phyloP scores from a whole-genome alignment of 2,888 invertebrate genomes.

The Minunthozetes semirufus region DNA sequence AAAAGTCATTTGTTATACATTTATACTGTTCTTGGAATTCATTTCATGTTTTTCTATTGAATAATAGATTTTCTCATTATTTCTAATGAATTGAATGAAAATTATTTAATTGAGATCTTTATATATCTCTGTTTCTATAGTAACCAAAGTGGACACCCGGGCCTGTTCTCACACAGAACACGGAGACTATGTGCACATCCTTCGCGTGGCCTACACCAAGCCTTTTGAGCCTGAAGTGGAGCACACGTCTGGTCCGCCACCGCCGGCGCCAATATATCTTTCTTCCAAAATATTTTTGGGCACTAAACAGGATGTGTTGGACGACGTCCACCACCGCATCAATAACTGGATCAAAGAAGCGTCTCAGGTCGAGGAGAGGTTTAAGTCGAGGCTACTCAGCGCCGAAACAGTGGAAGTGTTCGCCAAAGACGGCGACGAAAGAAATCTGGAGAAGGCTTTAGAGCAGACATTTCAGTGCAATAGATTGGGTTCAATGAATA shows the following conservation, averaged over 20 bases:
- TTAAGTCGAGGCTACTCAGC: slow-evolving; percentile 29
- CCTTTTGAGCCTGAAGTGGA: background rate
- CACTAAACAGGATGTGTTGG: slow-evolving; percentile 32
- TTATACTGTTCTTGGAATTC: no score
- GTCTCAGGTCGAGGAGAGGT: slow-evolving; percentile 12
- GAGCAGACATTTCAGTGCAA: slow-evolving; percentile 37
- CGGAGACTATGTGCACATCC: slow-evolving; percentile 36
- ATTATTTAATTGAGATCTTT: no score
- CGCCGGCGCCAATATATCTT: slow-evolving; percentile 29
- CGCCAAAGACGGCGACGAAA: slow-evolving; percentile 34
- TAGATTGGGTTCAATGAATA: slow-evolving; percentile 38
- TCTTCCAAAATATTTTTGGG: slow-evolving; percentile 33
- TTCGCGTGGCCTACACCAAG: slow-evolving; percentile 33
- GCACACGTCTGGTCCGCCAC: background rate
- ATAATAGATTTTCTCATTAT: no score
- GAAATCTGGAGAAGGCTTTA: slow-evolving; percentile 21
- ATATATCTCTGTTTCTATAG: background rate
- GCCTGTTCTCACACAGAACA: slow-evolving; percentile 34
- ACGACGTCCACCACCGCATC: slow-evolving; percentile 27
- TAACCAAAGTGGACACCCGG: slow-evolving; percentile 34
- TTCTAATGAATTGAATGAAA: no score
- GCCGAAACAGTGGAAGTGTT: slow-evolving; percentile 38
- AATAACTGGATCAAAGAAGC: slow-evolving; percentile 32
- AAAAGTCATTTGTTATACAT: no score
- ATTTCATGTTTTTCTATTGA: no score